Base-by-base conservation (phyloP, 1,140 invertebrate species). In the Drosophila setifemur region DNA sequence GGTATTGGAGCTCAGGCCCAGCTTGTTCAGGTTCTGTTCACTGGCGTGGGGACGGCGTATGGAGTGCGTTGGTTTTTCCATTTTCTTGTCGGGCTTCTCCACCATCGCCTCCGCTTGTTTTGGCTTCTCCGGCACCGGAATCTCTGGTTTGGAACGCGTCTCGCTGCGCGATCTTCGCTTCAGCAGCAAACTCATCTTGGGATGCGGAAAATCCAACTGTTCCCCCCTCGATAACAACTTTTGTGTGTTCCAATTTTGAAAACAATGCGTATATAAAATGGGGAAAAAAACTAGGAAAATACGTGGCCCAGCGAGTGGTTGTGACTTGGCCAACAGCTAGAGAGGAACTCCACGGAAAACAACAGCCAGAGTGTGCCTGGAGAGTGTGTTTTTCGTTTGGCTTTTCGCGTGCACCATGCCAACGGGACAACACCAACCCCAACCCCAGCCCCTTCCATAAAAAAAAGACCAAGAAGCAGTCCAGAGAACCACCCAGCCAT, bases 331-430 rank as follows among this genome's bases (percentile, higher is more conserved):
- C 63, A 69, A 57, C 42, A 47, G 64, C 39, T 55, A 12, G 14
- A 21, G 11, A 28, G 21, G 61, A 16, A 58, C 42, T 68, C 28
- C 33, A 26, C 37, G 21, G 21, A 23, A 28, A 21, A 23, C n/a
- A n/a, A 23, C 45, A 28, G 18, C 26, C 11, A 33, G 9, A 50
- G 37, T 60, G 28, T 6, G 49, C 44, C 47, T 74, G 69, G 58
- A 85, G 61, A 79, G 23, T 16, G 26, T 71, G 71, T 35, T 37
- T 60, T 71, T 85, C 64, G 78, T 89, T 88, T 89, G 70, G 86
- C 60, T 69, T 72, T 61, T 61, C 57, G 71, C 73, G 76, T 89
- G 81, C 86, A 88, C 86, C 86, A 88, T 88, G 86, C 86, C 85
- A 88, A 88, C 61, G 23, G 19, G 25, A 9, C 25, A 12, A 25